Conservation (phyloP, 2,797 vertebrate species). For the Stomatorhinus walkeri region DNA sequence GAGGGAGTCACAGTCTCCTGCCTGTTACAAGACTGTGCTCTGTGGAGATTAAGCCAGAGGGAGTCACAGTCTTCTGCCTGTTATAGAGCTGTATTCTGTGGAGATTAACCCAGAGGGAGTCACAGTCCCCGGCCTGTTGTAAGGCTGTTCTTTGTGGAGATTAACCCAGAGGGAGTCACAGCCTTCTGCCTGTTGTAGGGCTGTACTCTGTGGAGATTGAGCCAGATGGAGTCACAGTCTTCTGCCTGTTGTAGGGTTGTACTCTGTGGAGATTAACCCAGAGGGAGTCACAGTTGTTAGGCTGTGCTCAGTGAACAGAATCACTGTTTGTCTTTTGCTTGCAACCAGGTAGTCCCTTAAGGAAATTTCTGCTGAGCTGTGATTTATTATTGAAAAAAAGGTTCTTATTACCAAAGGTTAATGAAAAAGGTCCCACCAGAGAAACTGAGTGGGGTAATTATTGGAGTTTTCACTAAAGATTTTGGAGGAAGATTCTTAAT, state of each 20-base stretch:
- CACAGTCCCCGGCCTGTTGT: background rate
- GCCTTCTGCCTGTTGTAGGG: background rate
- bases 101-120: background rate
- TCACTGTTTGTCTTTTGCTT: background rate
- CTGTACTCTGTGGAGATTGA: background rate
- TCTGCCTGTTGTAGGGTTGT: background rate
- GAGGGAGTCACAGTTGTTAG: background rate
- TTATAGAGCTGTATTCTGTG: background rate
- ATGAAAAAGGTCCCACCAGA: background rate
- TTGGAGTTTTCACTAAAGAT: background rate
- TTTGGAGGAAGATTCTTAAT: constrained; percentile 1
- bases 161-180: background rate
- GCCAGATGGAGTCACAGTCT: background rate
- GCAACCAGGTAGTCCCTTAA: background rate
- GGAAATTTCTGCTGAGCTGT: background rate
- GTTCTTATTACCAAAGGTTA: constrained; percentile 7
- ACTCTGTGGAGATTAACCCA: background rate
- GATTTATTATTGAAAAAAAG: background rate
- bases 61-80: background rate
- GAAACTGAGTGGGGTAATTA: background rate
- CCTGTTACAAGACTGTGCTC: background rate
- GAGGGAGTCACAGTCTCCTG: background rate
- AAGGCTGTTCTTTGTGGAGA: background rate
- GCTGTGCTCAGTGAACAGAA: background rate
- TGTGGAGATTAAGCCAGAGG: background rate